Evolutionary conservation across 2,113 vertebrate species (phyloP), one percentile per base, ranked within the genome.

Genomic region (Oryzias javanicus): DNA sequence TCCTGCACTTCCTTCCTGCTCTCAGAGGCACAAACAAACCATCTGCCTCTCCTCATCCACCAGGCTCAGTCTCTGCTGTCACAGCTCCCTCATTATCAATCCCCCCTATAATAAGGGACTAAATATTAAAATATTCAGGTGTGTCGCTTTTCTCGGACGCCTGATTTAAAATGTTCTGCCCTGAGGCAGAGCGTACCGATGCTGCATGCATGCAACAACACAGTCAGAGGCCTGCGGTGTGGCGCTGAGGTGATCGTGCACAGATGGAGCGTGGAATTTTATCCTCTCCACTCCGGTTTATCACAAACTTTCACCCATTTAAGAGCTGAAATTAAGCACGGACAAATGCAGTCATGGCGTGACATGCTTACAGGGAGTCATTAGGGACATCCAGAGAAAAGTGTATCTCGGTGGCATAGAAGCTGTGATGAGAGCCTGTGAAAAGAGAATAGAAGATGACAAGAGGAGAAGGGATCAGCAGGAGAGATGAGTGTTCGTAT

Each of bases 401-500:
- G 54, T 64, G 78, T 60, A 76, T 52, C 47, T 67, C 62, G 4
- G 68, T 49, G 72, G 60, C 4, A 45, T 60, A 57, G 53, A 58
- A 59, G 72, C 56, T 3, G 44, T 47, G 69, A 57, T 60, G 73
- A 75, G 64, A 14, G 57, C 6, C 47, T n/a, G 60, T 69, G 81
- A 76, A 84, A 77, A 79, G 70, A 74, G 77, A 84, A 82, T 80
- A 67, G 70, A 47, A 70, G 74, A 87, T 83, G 80, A 83, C 52
- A 74, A 55, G 76, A 72, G 44, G 67, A 56, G 70, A 74, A 49
- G 54, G 63, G 42, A 65, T 64, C 19, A 6, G 68, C 42, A 42
- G 55, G 67, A 52, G 69, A 74, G 70, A 67, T 53, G 76, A 61
- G 67, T 68, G 61, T 77, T 67, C 63, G n/a, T 68, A 69, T 72